Evolutionary conservation across 2,888 invertebrate species (phyloP).

Genomic region (Drosophila merina): DNA sequence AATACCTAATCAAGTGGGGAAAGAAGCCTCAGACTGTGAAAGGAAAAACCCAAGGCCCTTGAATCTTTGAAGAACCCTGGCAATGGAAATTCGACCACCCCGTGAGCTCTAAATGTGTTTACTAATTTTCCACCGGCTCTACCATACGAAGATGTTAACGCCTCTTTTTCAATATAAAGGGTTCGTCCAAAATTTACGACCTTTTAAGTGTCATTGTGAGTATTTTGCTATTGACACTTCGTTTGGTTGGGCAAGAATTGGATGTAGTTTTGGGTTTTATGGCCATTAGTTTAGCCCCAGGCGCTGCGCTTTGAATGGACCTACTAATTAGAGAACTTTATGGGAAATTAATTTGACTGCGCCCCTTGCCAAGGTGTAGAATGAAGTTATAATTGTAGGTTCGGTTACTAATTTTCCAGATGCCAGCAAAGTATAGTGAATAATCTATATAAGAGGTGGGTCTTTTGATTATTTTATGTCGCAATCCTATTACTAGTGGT

Average conservation of each 20-base stretch:
- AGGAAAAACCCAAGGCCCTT: conserved; percentile 23
- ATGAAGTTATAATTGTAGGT: conserved; percentile 65
- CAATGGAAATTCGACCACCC: conserved; percentile 52
- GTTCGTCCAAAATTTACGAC: conserved; percentile 61
- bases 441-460: conserved; percentile 7
- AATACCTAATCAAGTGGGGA: conserved; percentile 61
- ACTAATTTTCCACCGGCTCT: conserved; percentile 39
- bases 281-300: conserved; percentile 56
- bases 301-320: conserved; percentile 63
- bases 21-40: not conserved
- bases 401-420: conserved; percentile 3
- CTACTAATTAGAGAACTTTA: conserved; percentile 70
- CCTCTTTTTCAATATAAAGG: conserved; percentile 40
- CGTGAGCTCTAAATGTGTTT: conserved; percentile 45
- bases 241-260: conserved; percentile 3
- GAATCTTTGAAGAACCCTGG: conserved; percentile 8
- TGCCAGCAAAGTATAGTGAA: not conserved
- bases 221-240: conserved; percentile 62
- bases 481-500: not conserved
- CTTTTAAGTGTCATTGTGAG: conserved; percentile 64
- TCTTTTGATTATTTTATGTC: conserved; percentile 14
- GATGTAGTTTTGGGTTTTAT: conserved; percentile 34
- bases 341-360: conserved; percentile 71
- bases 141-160: conserved; percentile 22
- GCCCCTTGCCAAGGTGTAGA: conserved; percentile 48